These are phyloP conservation scores for Fragum fragum DNA, from an alignment of 2,888 invertebrate species.

Conservation along the genomic window DNA sequence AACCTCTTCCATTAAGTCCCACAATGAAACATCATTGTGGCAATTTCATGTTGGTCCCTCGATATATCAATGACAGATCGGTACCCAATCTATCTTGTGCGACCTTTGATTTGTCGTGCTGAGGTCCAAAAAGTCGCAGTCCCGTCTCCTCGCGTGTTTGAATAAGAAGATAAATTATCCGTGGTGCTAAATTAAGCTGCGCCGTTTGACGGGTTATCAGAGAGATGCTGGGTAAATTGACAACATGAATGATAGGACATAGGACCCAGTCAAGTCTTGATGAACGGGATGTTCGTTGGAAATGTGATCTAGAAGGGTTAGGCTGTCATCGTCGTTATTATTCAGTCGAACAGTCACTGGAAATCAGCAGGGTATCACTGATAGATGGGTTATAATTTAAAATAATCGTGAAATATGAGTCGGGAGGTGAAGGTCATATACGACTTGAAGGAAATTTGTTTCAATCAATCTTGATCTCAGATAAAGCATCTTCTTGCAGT, in stretches of 20 bases:
- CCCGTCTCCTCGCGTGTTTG: slow-evolving; percentile 27
- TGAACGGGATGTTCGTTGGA: slow-evolving; percentile 26
- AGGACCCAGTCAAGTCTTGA: slow-evolving; percentile 29
- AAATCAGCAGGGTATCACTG: slow-evolving; percentile 30
- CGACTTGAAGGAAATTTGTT: background rate
- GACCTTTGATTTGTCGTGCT: slow-evolving; percentile 40
- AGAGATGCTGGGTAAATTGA: slow-evolving; percentile 41
- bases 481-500: too few species aligned
- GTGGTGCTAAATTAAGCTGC: slow-evolving; percentile 38
- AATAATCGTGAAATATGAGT: slow-evolving; percentile 23
- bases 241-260: slow-evolving; percentile 40
- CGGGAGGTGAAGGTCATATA: background rate
- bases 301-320: slow-evolving; percentile 30
- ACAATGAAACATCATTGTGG: slow-evolving; percentile 27
- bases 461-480: background rate
- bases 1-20: slow-evolving; percentile 26
- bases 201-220: slow-evolving; percentile 38
- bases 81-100: slow-evolving; percentile 25
- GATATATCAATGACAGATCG: slow-evolving; percentile 38
- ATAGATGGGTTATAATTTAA: slow-evolving; percentile 23
- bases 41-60: slow-evolving; percentile 24
- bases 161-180: slow-evolving; percentile 33
- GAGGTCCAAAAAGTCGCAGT: slow-evolving; percentile 33
- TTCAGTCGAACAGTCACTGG: slow-evolving; percentile 24
- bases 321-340: slow-evolving; percentile 28